Base-by-base conservation (phyloP, 2,797 vertebrate genomes). In the Falco columbarius region DNA sequence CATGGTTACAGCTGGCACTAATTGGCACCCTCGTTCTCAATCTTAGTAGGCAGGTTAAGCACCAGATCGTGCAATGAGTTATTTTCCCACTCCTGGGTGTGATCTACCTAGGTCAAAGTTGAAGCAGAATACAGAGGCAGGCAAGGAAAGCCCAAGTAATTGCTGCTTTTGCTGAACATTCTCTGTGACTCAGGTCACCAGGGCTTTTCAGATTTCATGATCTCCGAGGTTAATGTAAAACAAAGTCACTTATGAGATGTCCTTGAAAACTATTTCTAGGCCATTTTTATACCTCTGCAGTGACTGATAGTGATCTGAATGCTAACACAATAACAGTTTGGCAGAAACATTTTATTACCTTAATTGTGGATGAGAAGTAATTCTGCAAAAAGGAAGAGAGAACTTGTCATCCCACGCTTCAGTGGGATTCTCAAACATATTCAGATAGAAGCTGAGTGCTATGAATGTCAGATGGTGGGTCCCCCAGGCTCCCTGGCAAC, bases 401-500 rank as follows among this genome's bases (percentile, higher is more conserved):
- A 91, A 65, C 79, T 80, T 95, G 72, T 90, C 83, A 92, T 95
- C 91, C 89, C 73, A 91, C 49, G 76, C 92, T 96, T 96, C 95
- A 94, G 80, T 91, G 86, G 95, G 91, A 96, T 94, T 81, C 94
- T 96, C 93, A 96, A 91, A 67, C 88, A 86, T 86, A 95, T 91
- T 96, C 87, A 2, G 72, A 90, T 94, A 74, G 92, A 95, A 90
- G 89, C 77, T 2, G 67, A 94, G 58, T 81, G 89, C 89, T 96
- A 81, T 81, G 84, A 86, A 94, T 96, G 93, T 97, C 97, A 97
- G 95, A 97, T 96, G 96, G 94, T 94, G 95, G 93, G 92, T 97
- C 96, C 95, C 96, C 93, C 95, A 97, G 97, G 96, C 95, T 97
- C 92, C 95, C 95, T 97, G 95, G 96, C 96, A 97, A 96, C 96